Base-by-base conservation (phyloP, 2,888 invertebrate genomes). In the Trissoscelio sp. region DNA sequence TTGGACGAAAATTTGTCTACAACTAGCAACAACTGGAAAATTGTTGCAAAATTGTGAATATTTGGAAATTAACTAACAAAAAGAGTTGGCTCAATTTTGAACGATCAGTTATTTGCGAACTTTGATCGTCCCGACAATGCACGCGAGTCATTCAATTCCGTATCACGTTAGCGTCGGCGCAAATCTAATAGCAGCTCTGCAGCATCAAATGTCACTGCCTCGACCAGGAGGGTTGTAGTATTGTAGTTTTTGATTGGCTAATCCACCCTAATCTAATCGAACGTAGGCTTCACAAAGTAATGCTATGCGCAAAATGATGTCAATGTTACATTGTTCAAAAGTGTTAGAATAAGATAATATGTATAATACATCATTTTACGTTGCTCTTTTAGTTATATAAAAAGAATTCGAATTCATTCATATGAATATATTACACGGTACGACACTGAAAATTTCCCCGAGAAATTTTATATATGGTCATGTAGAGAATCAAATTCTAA, bases 241-340 rank as follows among this genome's bases (percentile, higher is more conserved):
- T 90, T 90, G 90, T 89, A 90, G 89, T 90, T 91, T 91, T 91
- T 90, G 91, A 91, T 91, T 91, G 91, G 90, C 89, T 91, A 91
- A 91, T 91, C 91, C 89, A 86, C 87, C 88, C 89, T 90, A 91
- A 91, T 91, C 91, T 90, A 91, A 91, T 91, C 90, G 88, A 85
- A 83, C 85, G 85, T 84, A 81, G 81, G 82, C 78, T 73, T 83
- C 80, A 79, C 79, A 64, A 73, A 80, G 81, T 83, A 75, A 73
- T 64, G 74, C 77, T 51, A 67, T 67, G 81, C 77, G 64, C 80
- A 62, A 75, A 79, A 82, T 66, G 67, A 77, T 80, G 75, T 81
- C 74, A 75, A 72, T 81, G 73, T 79, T 64, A 66, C 74, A 79
- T 82, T 81, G 81, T 79, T 77, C 73, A 77, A 73, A 75, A 79